These are phyloP conservation scores for Spilogale gracilis DNA, from an alignment of 2,113 vertebrate species.

Conservation along the genomic window DNA sequence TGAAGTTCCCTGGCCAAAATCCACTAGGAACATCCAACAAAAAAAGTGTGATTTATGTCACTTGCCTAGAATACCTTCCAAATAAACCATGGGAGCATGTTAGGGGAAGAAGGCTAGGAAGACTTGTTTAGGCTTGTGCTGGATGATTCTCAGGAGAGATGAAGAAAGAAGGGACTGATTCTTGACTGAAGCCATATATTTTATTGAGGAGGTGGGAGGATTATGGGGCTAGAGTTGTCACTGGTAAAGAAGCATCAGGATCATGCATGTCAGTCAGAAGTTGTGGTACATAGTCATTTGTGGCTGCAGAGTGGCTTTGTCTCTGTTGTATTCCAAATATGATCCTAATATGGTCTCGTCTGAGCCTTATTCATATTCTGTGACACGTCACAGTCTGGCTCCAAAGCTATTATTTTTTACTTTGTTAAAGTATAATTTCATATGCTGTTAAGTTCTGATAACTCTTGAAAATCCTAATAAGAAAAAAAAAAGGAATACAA, in stretches of 20 bases:
- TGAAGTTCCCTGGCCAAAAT: not conserved
- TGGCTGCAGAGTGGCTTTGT: not conserved
- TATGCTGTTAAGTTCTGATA: not conserved
- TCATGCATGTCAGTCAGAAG: not conserved
- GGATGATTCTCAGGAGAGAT: not conserved
- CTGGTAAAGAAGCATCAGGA: not conserved
- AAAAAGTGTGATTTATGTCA: not conserved
- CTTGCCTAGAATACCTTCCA: not conserved
- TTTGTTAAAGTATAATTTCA: not conserved
- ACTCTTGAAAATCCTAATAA: not conserved
- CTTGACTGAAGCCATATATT: not conserved
- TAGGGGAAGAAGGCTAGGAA: not conserved
- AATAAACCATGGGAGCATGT: not conserved
- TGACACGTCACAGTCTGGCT: not conserved
- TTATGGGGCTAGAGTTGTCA: not conserved
- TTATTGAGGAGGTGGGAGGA: not conserved
- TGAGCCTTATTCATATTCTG: not conserved
- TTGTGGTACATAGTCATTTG: not conserved
- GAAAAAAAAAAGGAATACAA: not conserved
- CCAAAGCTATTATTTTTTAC: not conserved
- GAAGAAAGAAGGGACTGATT: not conserved
- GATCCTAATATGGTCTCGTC: not conserved
- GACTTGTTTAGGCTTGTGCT: not conserved
- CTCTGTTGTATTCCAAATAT: not conserved
- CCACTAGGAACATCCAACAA: not conserved